Evolutionary conservation across 2,113 vertebrate genomes (phyloP), one percentile per base, ranked within the genome.

Genomic region (Pongo pygmaeus): DNA sequence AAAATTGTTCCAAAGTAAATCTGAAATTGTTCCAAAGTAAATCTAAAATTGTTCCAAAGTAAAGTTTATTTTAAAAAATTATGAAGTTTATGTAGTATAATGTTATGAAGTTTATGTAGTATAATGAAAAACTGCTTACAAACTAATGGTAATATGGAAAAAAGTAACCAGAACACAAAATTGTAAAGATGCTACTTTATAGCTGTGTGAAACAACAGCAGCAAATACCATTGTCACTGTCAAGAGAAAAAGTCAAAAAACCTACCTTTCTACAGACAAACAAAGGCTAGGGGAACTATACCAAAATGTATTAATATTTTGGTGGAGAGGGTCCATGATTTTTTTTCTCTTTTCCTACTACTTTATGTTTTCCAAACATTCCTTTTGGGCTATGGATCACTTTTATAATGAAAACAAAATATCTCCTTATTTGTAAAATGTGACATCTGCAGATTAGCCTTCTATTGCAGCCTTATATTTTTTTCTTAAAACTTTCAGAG

Each of bases 401-500:
- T 77, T 95, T 91, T 85, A 77, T 84, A 50, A 59, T 27, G 87
- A 40, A 91, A 93, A 75, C 52, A 92, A 83, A 96, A 14, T 48
- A 48, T 23, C 1, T 69, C 38, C 12, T 84, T 70, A 55, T 61
- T 89, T 95, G 80, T 38, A 46, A 69, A 84, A 92, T 52, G n/a
- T 55, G 20, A 30, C 27, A 80, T 23, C 43, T 92, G 48, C 10
- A 32, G 6, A 20, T 84, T 79, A 46, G 55, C 50, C 9, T 92
- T 92, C 55, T 10, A 13, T 69, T 35, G 16, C 27, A 64, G 61
- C 61, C 61, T 32, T 67, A 17, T 77, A 16, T 70, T 89, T 55
- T 48, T 48, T 17, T 1, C 67, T 78, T 64, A 79, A 70, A 84
- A 67, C 20, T 74, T 87, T 93, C 38, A 67, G 25, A 23, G 52